These are phyloP conservation scores for Sciurus vulgaris DNA, from an alignment of 2,797 vertebrate genomes.

Conservation along the genomic window DNA sequence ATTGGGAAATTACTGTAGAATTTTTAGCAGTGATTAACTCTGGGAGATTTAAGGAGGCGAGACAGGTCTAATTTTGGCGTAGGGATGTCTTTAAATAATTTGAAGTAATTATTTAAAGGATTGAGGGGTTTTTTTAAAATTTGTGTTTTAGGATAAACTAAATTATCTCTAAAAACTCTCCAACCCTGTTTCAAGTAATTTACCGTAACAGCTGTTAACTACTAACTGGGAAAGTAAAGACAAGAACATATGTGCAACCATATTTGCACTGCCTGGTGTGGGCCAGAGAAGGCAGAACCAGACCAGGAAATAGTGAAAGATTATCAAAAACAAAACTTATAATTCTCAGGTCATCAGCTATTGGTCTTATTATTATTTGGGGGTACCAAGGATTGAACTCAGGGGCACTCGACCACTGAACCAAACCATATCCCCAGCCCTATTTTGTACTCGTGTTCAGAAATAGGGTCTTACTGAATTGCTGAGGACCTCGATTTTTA, in stretches of 20 bases:
- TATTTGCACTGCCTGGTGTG: background rate
- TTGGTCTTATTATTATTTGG: background rate
- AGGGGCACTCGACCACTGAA: too few species aligned
- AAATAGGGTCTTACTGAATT: too few species aligned
- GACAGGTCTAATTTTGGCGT: background rate
- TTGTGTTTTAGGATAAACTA: slow-evolving; percentile 49
- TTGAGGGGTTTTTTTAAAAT: background rate
- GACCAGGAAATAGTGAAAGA: background rate
- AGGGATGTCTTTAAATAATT: slow-evolving; percentile 57
- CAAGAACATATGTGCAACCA: background rate
- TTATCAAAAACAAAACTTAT: background rate
- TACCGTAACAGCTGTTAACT: slow-evolving; percentile 5
- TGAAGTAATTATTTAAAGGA: slow-evolving; percentile 55
- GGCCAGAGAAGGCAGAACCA: background rate
- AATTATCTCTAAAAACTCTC: slow-evolving; percentile 44
- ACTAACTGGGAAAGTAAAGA: background rate
- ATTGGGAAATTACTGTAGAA: background rate
- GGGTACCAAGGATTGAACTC: too few species aligned
- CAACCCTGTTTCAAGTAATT: slow-evolving; percentile 23
- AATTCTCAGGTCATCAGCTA: background rate
- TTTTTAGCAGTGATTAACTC: slow-evolving; percentile 48
- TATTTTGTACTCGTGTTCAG: too few species aligned
- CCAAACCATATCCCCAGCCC: background rate
- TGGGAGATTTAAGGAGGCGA: background rate
- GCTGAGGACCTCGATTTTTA: too few species aligned